phyloP scores from a whole-genome alignment of 2,797 vertebrate species.

The Enteromius treurensis region DNA sequence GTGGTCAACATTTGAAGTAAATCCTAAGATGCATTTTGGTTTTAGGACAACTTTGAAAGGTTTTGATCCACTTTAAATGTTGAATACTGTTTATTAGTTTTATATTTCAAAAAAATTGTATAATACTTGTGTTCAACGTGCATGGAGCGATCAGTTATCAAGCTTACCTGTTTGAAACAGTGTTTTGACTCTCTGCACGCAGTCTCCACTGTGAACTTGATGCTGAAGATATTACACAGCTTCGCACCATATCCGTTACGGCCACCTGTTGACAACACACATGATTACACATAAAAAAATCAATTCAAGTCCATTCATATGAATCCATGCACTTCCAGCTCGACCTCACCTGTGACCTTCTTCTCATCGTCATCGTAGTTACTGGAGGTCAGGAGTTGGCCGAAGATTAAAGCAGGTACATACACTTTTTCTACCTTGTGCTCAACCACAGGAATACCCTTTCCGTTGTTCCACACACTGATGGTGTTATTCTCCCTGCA shows the following conservation, averaged over 20 bases:
- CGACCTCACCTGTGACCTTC: slow-evolving; percentile 90
- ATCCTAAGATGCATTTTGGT: not conserved
- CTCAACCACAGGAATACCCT: slow-evolving; percentile 96
- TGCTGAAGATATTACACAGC: slow-evolving; percentile 99
- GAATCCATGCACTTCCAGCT: no score
- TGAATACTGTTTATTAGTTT: not conserved
- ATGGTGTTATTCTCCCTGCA: slow-evolving; percentile 93
- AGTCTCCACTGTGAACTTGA: slow-evolving; percentile 95
- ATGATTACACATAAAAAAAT: not conserved
- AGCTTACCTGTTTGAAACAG: slow-evolving; percentile 88
- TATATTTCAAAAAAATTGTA: not conserved
- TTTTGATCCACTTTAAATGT: not conserved
- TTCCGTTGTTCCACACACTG: slow-evolving; percentile 97
- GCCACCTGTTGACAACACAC: slow-evolving; percentile 79
- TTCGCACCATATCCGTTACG: slow-evolving; percentile 98
- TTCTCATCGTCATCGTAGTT: slow-evolving; percentile 96
- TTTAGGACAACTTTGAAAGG: not conserved
- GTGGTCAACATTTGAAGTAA: no score
- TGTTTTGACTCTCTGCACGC: slow-evolving; percentile 89
- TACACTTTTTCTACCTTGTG: slow-evolving; percentile 98
- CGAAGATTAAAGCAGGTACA: slow-evolving; percentile 97
- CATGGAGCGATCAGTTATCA: not conserved
- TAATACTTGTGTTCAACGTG: not conserved
- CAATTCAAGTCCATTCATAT: not conserved
- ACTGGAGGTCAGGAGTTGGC: slow-evolving; percentile 96